Conservation (phyloP, 2,797 vertebrate genomes). For the Gallinago stenura region DNA sequence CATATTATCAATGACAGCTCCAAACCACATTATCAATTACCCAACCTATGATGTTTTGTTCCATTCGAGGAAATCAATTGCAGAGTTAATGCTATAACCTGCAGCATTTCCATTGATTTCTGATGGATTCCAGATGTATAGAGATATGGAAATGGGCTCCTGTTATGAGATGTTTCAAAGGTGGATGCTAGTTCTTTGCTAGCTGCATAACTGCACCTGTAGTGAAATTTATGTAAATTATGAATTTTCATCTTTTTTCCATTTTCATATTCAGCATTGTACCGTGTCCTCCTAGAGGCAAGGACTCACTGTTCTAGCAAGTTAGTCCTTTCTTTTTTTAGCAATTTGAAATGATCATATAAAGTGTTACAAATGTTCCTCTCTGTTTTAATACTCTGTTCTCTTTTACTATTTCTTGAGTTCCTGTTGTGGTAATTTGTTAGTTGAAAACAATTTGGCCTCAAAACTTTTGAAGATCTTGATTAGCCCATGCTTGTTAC, state of each 20-base stretch:
- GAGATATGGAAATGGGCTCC: not conserved
- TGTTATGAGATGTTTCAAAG: not conserved
- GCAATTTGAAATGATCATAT: not conserved
- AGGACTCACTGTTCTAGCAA: not conserved
- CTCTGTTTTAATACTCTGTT: not conserved
- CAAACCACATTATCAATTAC: not conserved
- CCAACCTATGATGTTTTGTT: not conserved
- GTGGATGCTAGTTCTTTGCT: not conserved
- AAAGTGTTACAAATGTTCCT: slow-evolving; percentile 1
- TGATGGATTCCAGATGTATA: not conserved
- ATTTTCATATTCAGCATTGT: not conserved
- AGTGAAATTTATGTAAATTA: not conserved
- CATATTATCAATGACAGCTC: not conserved
- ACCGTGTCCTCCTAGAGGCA: slow-evolving; percentile 10
- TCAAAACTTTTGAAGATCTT: not conserved
- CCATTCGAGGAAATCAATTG: not conserved
- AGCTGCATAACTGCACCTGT: not conserved
- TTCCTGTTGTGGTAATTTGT: not conserved
- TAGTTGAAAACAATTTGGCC: not conserved
- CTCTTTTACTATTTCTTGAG: not conserved
- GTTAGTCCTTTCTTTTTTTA: not conserved
- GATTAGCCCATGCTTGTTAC: not conserved
- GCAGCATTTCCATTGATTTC: not conserved
- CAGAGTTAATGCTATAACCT: not conserved
- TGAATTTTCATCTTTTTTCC: not conserved